Base-by-base conservation (phyloP, 2,888 invertebrate species). In the Eulithis prunata region DNA sequence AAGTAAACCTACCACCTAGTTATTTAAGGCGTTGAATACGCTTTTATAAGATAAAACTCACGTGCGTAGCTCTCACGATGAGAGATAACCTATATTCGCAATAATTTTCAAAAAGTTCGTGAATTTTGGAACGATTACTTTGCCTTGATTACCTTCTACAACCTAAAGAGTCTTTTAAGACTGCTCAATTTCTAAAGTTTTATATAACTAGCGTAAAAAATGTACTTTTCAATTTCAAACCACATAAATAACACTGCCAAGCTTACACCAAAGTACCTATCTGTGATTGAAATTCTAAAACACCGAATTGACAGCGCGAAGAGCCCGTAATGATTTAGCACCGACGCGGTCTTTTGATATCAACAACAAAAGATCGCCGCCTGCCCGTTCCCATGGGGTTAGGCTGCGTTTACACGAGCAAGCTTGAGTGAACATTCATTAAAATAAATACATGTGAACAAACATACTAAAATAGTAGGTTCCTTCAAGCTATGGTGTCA, bases 341-440 rank as follows among this genome's bases (percentile, higher is more conserved):
- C 63, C 58, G 66, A 59, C 66, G 61, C 54, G 62, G 65, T 49
- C 69, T 69, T 70, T 70, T 69, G 68, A 71, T 65, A 71, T 52
- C 63, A 60, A 71, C 69, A 70, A 73, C 73, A 73, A 73, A 70
- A 71, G 73, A 62, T 59, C 51, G 64, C 62, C 68, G 64, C 55
- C 69, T 69, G 73, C 12, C 61, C 60, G 63, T 72, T 72, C 72
- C 70, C 73, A 72, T 68, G 45, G 56, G 63, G 45, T 71, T 63
- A 68, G 53, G 65, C 52, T 55, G 53, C 55, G 36, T 53, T 47
- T 38, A 57, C 66, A 64, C 64, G 59, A 46, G 51, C 52, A 11
- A 36, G 10, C 14, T n/a, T 46, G 11, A 41, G 41, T 41, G 47
- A 54, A 6, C 49, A 41, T 49, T 28, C 36, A 55, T n/a, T 55